Evolutionary conservation across 2,113 vertebrate genomes (phyloP).

Genomic region (Lampris megalopsis): DNA sequence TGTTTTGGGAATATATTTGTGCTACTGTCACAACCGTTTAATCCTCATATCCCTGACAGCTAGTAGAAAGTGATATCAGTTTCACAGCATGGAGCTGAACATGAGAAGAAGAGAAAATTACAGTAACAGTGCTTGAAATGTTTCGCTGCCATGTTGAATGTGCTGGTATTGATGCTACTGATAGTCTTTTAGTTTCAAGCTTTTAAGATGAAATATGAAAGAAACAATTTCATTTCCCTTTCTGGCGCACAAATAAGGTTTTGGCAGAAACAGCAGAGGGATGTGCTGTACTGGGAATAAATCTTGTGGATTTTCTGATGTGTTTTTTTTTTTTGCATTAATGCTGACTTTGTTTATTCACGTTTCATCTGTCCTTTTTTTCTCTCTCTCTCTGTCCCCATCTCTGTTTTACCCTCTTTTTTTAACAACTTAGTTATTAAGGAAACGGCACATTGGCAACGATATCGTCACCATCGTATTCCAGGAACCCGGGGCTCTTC

Average conservation of each 20-base stretch:
- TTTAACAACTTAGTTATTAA: constrained; percentile 85
- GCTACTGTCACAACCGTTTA: background rate
- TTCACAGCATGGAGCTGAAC: background rate
- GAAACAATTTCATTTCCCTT: background rate
- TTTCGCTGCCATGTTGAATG: background rate
- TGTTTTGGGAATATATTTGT: background rate
- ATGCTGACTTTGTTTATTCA: background rate
- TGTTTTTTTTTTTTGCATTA: background rate
- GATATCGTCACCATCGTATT: constrained; percentile 99
- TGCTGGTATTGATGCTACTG: background rate
- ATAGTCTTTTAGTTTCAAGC: constrained; percentile 12
- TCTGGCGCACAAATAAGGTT: too few species aligned
- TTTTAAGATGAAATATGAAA: background rate
- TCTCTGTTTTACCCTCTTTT: constrained; percentile 5
- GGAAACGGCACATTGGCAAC: constrained; percentile 98
- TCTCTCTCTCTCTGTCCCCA: background rate
- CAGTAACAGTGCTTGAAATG: background rate
- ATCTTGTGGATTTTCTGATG: background rate
- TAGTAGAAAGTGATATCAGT: constrained; percentile 10
- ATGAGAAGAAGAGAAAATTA: background rate
- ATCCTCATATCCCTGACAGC: background rate
- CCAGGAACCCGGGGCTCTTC: constrained; percentile 96
- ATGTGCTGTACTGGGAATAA: too few species aligned
- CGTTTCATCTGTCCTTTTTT: background rate
- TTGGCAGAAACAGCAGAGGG: too few species aligned